A percentile compares a stretch with the other conserved stretches of the same genome.
Evolutionary conservation across 2,113 vertebrate species (phyloP).

Genomic region (Podiceps cristatus): DNA sequence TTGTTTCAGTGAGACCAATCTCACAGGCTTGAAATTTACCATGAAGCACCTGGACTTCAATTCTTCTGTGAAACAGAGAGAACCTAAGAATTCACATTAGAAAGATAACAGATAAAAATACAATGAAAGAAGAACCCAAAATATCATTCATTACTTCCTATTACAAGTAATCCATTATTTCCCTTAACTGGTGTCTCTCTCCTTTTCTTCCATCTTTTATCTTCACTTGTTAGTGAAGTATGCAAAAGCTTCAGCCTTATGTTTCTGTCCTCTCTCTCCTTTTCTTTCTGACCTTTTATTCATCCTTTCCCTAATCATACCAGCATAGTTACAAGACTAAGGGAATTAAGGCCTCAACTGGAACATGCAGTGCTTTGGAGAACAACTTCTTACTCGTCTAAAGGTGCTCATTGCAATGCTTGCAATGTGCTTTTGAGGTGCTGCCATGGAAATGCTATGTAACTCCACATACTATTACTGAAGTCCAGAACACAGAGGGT

Average conservation of each 20-base stretch:
- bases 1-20: neutral
- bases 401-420: neutral
- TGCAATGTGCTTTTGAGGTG: neutral
- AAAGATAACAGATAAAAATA: neutral
- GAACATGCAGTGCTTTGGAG: neutral
- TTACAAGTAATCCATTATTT: neutral
- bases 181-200: neutral
- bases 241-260: neutral
- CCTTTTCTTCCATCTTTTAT: neutral
- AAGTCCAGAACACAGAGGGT: neutral
- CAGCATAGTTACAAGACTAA: neutral
- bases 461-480: neutral
- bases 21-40: neutral
- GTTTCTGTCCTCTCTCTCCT: neutral
- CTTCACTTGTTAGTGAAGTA: neutral
- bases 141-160: neutral
- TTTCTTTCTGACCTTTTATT: neutral
- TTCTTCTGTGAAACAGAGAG: neutral
- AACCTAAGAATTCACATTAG: neutral
- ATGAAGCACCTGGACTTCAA: neutral
- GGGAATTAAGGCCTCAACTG: neutral
- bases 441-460: neutral
- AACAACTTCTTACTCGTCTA: neutral
- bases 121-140: neutral
- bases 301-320: neutral